A percentile compares a stretch with the other conserved stretches of the same genome.
Conservation (phyloP, 2,113 vertebrate genomes). For the Otocyon megalotis region DNA sequence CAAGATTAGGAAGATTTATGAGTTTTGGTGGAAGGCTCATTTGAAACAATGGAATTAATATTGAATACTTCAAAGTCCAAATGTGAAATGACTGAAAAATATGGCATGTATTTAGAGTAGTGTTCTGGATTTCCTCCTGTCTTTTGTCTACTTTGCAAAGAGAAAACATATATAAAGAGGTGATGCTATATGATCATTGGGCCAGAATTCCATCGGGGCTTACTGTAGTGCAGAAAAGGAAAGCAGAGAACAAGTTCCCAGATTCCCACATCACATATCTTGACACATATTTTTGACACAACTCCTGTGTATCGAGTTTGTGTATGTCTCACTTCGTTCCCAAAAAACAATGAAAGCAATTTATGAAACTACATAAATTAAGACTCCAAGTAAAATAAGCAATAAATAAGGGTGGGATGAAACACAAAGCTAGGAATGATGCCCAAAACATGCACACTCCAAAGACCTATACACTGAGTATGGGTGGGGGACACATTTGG, state of each 20-base stretch:
- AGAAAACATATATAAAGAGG: neutral
- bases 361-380: slow-evolving; percentile 56
- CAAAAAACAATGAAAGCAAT: slow-evolving; percentile 52
- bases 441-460: slow-evolving; percentile 8
- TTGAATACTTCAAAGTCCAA: neutral
- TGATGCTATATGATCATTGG: neutral
- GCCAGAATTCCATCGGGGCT: neutral
- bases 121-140: neutral
- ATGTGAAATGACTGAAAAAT: neutral
- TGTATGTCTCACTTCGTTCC: slow-evolving; percentile 35
- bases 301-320: neutral
- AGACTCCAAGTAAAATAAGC: slow-evolving; percentile 61
- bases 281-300: neutral
- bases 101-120: neutral
- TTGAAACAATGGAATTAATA: slow-evolving; percentile 47
- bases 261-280: neutral
- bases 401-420: slow-evolving; percentile 50
- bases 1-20: slow-evolving; percentile 44
- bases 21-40: slow-evolving; percentile 14
- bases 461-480: neutral
- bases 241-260: neutral
- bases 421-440: slow-evolving; percentile 59
- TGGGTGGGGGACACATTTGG: neutral
- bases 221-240: neutral
- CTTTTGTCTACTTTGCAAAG: neutral